Base-by-base conservation (phyloP, 2,888 invertebrate genomes). In the Arrhopalites spinosus region DNA sequence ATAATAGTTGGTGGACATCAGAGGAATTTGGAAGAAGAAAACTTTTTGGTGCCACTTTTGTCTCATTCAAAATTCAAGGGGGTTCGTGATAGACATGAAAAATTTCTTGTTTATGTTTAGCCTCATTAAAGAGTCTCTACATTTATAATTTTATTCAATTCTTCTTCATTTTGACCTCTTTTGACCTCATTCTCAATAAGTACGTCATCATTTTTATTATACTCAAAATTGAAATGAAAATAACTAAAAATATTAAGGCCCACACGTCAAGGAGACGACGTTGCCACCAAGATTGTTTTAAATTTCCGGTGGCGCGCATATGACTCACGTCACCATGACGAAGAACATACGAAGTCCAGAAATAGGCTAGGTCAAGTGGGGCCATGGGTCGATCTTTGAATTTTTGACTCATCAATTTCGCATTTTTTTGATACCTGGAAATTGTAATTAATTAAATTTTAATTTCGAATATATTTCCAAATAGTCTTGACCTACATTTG, bases 391-490 rank as follows among this genome's bases (percentile, higher is more conserved):
- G 17, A 53, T 53, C 53, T 2, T 20, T 5, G 23, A 53, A 53
- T 3, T n/a, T n/a, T n/a, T 23, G 20, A 15, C 8, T 8, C 5
- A 23, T 23, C 23, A 3, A 20, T 53, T 23, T 53, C 20, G 53
- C 53, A 53, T 53, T 53, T 5, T 53, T 23, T 13, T 61, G 75
- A 45, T 80, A 77, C 3, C 78, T 53, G 53, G n/a, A 53, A 53
- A 53, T 11, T 50, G 3, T 3, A 15, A 50, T 50, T 20, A 20
- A 53, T 11, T 53, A 5, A 53, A n/a, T 11, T 53, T 1, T 50
- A 2, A 15, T n/a, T 50, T 8, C 17, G 15, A 11, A 5, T 20
- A 53, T 20, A 20, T 20, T n/a, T 23, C 20, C 5, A 20, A n/a
- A 20, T 2, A 1, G n/a, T 53, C n/a, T 15, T 3, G n/a, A 11